Conservation (phyloP, 2,113 vertebrate genomes). For the Prolemur simus region DNA sequence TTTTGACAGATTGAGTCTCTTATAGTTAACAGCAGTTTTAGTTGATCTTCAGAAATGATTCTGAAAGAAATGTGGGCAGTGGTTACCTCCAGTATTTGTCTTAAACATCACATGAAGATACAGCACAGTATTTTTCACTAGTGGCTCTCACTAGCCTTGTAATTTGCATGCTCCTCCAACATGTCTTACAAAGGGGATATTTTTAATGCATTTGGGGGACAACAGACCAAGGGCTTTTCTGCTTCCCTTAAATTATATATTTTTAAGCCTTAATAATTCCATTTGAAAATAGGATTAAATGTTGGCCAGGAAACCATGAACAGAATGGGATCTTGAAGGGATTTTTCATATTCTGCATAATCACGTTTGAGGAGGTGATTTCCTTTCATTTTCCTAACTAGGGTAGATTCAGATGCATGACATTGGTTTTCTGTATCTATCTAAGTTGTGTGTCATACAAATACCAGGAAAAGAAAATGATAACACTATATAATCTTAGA, state of each 20-base stretch:
- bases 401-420: not conserved
- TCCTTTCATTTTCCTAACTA: not conserved
- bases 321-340: not conserved
- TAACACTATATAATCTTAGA: not conserved
- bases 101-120: conserved; percentile 65
- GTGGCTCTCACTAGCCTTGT: conserved; percentile 52
- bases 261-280: conserved; percentile 57
- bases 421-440: conserved; percentile 19
- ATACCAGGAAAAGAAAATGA: conserved; percentile 33
- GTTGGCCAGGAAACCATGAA: conserved; percentile 42
- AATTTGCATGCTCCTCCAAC: conserved; percentile 68
- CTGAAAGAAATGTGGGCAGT: conserved; percentile 64
- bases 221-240: conserved; percentile 39
- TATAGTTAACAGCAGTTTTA: conserved; percentile 73
- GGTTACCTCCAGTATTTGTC: conserved; percentile 67
- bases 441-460: not conserved
- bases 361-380: not conserved
- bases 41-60: conserved; percentile 69
- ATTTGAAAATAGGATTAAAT: conserved; percentile 49
- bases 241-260: conserved; percentile 36
- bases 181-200: conserved; percentile 65
- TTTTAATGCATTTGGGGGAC: conserved; percentile 66
- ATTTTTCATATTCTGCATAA: not conserved
- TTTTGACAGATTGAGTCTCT: conserved; percentile 75
- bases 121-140: conserved; percentile 58